Percentiles rank a stretch among this genome's conserved stretches.
phyloP scores from a whole-genome alignment of 2,113 vertebrate species.

The Smithornis capensis region DNA sequence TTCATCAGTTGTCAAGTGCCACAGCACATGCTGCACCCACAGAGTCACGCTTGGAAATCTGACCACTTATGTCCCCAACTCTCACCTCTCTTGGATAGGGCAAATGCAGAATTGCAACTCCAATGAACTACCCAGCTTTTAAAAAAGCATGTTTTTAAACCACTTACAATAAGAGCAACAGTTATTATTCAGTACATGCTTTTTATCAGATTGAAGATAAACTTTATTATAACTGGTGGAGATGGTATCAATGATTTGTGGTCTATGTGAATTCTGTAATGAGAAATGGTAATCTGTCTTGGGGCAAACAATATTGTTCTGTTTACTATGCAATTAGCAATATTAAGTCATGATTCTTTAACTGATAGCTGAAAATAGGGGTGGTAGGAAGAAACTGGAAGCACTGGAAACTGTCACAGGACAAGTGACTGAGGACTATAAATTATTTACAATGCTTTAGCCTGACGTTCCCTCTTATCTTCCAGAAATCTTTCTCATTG shows the following conservation, averaged over 20 bases:
- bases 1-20: background rate
- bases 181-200: slow-evolving; percentile 64
- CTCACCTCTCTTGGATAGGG: background rate
- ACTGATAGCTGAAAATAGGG: background rate
- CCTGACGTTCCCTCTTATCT: slow-evolving; percentile 1
- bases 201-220: slow-evolving; percentile 64
- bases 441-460: slow-evolving; percentile 34
- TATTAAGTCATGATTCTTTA: slow-evolving; percentile 44
- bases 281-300: slow-evolving; percentile 59
- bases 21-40: fast-evolving
- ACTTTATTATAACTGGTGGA: slow-evolving; percentile 31
- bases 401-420: slow-evolving; percentile 43
- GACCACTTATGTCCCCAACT: background rate
- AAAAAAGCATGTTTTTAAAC: slow-evolving; percentile 25
- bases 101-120: slow-evolving; percentile 6
- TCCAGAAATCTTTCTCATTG: background rate
- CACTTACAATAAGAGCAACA: slow-evolving; percentile 53
- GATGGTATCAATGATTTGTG: slow-evolving; percentile 54
- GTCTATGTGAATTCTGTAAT: slow-evolving; percentile 40
- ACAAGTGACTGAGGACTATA: background rate
- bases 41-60: background rate
- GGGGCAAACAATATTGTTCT: slow-evolving; percentile 62
- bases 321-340: slow-evolving; percentile 56
- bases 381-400: slow-evolving; percentile 35
- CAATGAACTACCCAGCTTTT: slow-evolving; percentile 14